A percentile compares a stretch with the other conserved stretches of the same genome.
These are phyloP conservation scores for Amphipyra berbera DNA, from an alignment of 2,888 invertebrate species.

Conservation along the genomic window DNA sequence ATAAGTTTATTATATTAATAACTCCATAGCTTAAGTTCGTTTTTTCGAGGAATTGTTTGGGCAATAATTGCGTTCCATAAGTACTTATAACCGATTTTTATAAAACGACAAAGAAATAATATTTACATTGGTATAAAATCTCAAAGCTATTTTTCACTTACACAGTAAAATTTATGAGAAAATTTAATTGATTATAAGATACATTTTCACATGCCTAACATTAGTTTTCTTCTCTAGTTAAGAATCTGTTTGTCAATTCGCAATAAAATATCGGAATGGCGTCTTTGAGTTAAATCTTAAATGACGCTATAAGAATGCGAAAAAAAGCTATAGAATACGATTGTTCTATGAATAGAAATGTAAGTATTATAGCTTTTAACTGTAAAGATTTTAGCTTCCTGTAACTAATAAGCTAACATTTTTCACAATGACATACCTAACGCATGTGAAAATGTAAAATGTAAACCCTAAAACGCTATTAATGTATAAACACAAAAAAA, in stretches of 20 bases:
- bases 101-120: constrained; percentile 8
- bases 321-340: no score
- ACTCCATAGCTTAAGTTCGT: constrained; percentile 25
- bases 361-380: no score
- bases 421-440: neutral
- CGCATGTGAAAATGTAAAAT: constrained; percentile 17
- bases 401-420: no score
- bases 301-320: no score
- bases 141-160: constrained; percentile 15
- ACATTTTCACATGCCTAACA: constrained; percentile 11
- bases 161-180: neutral
- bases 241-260: neutral
- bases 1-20: constrained; percentile 23
- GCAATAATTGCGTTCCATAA: constrained; percentile 10
- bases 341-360: no score
- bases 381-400: no score
- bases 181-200: neutral
- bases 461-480: neutral
- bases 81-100: constrained; percentile 1
- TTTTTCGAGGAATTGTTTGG: constrained; percentile 31
- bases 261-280: no score
- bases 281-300: no score
- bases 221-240: neutral
- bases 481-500: neutral
- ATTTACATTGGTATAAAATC: constrained; percentile 7